A percentile compares a stretch with the other conserved stretches of the same genome.
Evolutionary conservation across 1,140 invertebrate genomes (phyloP).

Genomic region (fruit fly (Drosophila melanogaster)): DNA sequence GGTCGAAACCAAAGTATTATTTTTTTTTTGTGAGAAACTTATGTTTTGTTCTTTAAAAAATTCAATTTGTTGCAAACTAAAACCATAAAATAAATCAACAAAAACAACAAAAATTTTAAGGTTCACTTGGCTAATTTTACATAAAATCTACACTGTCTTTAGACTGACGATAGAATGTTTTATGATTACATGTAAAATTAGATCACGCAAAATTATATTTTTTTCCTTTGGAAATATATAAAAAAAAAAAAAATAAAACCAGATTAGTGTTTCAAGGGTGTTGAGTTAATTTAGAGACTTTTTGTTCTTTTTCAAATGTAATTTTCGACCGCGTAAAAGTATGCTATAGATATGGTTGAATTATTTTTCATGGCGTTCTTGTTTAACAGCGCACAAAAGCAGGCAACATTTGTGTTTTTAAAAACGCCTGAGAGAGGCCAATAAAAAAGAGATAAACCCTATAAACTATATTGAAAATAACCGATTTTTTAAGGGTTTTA

Average conservation of each 20-base stretch:
- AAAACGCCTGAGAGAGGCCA: slow-evolving; percentile 31
- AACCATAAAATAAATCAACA: background rate
- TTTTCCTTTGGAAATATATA: background rate
- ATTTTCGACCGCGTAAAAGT: background rate
- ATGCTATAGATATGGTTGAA: slow-evolving; percentile 3
- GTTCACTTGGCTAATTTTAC: slow-evolving; percentile 2
- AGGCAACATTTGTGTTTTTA: slow-evolving; percentile 17
- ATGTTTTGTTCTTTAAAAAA: too few relatives aligned
- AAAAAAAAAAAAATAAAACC: background rate
- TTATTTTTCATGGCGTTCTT: background rate
- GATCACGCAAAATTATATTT: too few relatives aligned
- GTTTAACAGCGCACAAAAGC: slow-evolving; percentile 15
- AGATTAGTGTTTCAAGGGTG: too few relatives aligned
- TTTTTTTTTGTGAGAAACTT: background rate
- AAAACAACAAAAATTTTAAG: background rate
- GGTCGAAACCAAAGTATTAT: slow-evolving; percentile 18
- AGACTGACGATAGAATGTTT: background rate
- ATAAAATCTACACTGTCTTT: slow-evolving; percentile 7
- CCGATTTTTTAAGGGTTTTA: slow-evolving; percentile 11
- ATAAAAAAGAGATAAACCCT: background rate
- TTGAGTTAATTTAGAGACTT: too few relatives aligned
- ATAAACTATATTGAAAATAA: slow-evolving; percentile 7
- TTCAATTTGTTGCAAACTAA: background rate
- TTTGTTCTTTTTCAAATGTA: background rate
- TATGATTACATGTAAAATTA: background rate